phyloP scores from a whole-genome alignment of 2,113 vertebrate species.

The Pituophis catenifer region DNA sequence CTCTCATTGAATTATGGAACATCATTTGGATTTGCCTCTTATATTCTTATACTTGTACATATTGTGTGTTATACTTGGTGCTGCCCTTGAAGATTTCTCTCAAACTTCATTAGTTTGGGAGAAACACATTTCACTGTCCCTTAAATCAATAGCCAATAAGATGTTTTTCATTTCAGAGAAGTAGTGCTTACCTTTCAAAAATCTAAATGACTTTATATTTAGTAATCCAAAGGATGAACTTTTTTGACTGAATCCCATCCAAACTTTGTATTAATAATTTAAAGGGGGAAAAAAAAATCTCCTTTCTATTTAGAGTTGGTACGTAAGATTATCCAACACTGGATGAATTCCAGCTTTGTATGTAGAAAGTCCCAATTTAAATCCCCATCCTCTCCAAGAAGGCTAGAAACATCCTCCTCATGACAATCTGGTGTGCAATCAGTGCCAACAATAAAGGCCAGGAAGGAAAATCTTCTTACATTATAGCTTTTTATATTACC shows the following conservation, averaged over 20 bases:
- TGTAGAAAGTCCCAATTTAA: background rate
- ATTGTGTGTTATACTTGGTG: background rate
- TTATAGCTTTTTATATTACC: background rate
- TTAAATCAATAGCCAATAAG: background rate
- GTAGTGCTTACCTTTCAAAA: background rate
- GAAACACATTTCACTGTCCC: too few relatives aligned
- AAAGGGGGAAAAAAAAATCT: background rate
- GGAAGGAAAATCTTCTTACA: background rate
- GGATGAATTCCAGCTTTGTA: background rate
- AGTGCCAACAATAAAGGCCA: background rate
- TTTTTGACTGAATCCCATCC: background rate
- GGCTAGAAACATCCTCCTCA: background rate
- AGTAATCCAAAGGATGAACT: background rate
- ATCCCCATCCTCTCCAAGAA: background rate
- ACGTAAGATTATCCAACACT: background rate
- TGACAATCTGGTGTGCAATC: background rate
- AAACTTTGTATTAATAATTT: background rate
- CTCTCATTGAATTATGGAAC: background rate
- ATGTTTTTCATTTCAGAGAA: background rate
- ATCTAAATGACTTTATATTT: background rate
- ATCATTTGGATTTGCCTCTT: background rate
- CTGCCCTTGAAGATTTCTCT: background rate
- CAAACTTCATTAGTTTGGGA: background rate
- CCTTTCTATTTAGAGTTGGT: background rate
- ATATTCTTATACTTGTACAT: background rate